Evolutionary conservation across 2,888 invertebrate species (phyloP).

Genomic region (Scrobipalpa costella): DNA sequence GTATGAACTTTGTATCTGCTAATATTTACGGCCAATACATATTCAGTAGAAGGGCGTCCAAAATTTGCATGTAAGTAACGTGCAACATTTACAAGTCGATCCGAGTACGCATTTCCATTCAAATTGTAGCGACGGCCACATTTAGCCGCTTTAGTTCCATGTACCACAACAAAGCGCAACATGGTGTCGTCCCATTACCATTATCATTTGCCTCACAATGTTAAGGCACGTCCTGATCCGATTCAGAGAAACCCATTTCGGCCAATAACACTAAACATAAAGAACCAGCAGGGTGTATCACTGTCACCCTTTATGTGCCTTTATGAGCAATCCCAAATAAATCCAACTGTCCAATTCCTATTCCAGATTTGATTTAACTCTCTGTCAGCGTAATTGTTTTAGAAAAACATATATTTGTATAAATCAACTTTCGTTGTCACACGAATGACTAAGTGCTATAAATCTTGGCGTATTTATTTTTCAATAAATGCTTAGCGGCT

Average conservation of each 20-base stretch:
- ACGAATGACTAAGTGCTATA: background rate
- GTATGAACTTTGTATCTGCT: background rate
- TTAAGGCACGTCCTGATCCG: constrained; percentile 61
- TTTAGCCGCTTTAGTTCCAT: constrained; percentile 33
- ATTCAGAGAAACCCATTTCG: constrained; percentile 67
- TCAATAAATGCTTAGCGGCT: constrained; percentile 21
- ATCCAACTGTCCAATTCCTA: constrained; percentile 23
- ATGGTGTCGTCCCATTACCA: constrained; percentile 72
- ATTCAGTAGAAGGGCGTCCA: constrained; percentile 1
- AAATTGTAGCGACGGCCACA: constrained; percentile 14
- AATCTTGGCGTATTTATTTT: constrained; percentile 27
- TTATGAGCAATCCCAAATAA: constrained; percentile 41
- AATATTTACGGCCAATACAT: constrained; percentile 7
- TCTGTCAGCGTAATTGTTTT: constrained; percentile 13
- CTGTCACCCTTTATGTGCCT: constrained; percentile 70
- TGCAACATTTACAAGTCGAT: constrained; percentile 9
- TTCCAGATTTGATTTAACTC: constrained; percentile 18
- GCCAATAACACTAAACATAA: constrained; percentile 75
- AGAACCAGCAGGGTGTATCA: constrained; percentile 75
- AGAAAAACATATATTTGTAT: constrained; percentile 3
- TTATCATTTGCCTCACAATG: constrained; percentile 77
- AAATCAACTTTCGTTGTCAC: constrained; percentile 11
- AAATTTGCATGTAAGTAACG: constrained; percentile 15
- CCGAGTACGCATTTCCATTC: constrained; percentile 13
- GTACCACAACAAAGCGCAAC: constrained; percentile 64